These are phyloP conservation scores for Xestia xanthographa DNA, from an alignment of 2,888 invertebrate genomes.

Conservation along the genomic window DNA sequence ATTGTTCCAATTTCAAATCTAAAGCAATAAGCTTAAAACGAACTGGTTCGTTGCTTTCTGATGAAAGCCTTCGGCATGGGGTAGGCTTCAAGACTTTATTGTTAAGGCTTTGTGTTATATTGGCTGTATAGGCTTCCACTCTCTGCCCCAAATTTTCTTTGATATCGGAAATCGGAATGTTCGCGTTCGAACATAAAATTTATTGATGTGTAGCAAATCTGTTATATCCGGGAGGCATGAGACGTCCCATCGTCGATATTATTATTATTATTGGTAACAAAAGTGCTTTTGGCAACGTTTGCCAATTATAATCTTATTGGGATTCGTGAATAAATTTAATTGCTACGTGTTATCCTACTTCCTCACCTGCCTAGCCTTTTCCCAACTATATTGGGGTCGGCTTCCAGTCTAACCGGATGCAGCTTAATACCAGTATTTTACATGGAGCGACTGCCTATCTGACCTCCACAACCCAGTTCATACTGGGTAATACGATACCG, in stretches of 20 bases:
- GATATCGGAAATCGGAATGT: conserved; percentile 38
- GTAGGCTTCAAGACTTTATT: conserved; percentile 61
- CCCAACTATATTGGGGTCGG: too few species aligned
- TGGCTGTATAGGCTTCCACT: conserved; percentile 11
- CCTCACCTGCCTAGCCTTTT: too few species aligned
- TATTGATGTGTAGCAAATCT: conserved; percentile 54
- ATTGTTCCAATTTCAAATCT: conserved; percentile 62
- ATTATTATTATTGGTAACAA: conserved; percentile 45
- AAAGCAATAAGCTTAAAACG: conserved; percentile 60
- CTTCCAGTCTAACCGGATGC: too few species aligned
- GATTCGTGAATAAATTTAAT: conserved; percentile 10
- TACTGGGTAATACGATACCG: too few species aligned
- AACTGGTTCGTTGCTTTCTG: conserved; percentile 52
- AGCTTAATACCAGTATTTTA: too few species aligned
- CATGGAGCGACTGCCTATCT: too few species aligned
- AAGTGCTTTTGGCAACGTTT: conserved; percentile 36
- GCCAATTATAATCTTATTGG: conserved; percentile 35
- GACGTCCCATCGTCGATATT: conserved; percentile 28
- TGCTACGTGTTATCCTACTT: not conserved
- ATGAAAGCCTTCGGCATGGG: conserved; percentile 46
- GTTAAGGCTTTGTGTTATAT: conserved; percentile 56
- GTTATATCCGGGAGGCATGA: conserved; percentile 25
- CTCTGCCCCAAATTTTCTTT: conserved; percentile 44
- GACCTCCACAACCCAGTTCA: too few species aligned
- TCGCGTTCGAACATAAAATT: conserved; percentile 43